Base-by-base conservation (phyloP, 2,797 vertebrate species). In the Eospalax fontanierii region DNA sequence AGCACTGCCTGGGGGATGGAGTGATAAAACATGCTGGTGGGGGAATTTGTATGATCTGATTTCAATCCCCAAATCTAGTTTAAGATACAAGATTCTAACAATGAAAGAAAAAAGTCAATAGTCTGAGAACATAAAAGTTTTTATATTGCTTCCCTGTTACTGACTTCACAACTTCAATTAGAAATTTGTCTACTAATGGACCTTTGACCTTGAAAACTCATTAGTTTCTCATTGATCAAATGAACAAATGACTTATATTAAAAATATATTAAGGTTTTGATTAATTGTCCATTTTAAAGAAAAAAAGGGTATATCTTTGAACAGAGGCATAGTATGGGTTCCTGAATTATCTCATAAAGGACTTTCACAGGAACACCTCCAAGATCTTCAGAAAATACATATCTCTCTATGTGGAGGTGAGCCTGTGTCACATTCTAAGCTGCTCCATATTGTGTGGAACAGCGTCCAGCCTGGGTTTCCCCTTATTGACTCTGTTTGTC, bases 161-260 rank as follows among this genome's bases (percentile, higher is more conserved):
- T 86, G 65, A 96, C 38, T 82, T 90, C n/a, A n/a, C 40, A n/a
- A 1, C 74, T 96, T 95, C 50, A n/a, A 8, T 84, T 81, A 82
- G 30, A 89, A 88, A 30, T 82, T 70, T 85, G 24, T 88, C 50
- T 63, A 33, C 11, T 83, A 63, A 22, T 38, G 46, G 59, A 22
- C 38, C 28, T 63, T 78, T 97, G 86, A 46, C 63, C 35, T 91
- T 94, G 63, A 95, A 89, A 95, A 90, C 0, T 38, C 19, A 71
- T 26, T 70, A 40, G 30, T 66, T 81, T 90, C 43, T 87, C 30
- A 75, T 15, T 80, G 50, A 5, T 68, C 61, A 89, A 86, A 43
- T 73, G 12, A 89, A 83, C 18, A 90, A 65, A 80, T 68, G 15
- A 84, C 0, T 35, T 73, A 33, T 59, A 73, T 46, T 74, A 43